Evolutionary conservation across 1,140 invertebrate species (phyloP).

Genomic region (Euschistus heros): DNA sequence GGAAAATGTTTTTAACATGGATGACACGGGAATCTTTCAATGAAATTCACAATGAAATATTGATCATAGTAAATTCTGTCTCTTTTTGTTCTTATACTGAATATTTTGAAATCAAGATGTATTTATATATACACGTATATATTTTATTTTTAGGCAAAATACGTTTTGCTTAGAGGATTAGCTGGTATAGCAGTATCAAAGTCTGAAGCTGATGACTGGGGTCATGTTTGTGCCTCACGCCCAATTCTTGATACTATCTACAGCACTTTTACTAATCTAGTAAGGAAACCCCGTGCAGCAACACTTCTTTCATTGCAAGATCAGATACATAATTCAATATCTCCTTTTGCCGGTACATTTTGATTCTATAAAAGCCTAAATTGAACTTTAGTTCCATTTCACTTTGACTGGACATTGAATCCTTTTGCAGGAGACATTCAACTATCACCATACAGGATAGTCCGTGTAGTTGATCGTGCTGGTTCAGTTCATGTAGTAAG

Average conservation of each 20-base stretch:
- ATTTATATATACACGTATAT: no score
- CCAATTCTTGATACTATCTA: slow-evolving; percentile 29
- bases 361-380: no score
- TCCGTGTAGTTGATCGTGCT: slow-evolving; percentile 57
- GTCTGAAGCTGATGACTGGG: slow-evolving; percentile 35
- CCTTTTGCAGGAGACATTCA: slow-evolving; percentile 42
- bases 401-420: background rate
- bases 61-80: no score
- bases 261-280: slow-evolving; percentile 37
- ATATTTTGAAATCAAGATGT: no score
- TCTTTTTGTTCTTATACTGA: no score
- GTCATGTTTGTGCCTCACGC: slow-evolving; percentile 21
- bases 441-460: slow-evolving; percentile 58
- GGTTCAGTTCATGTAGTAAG: slow-evolving; percentile 57
- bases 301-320: slow-evolving; percentile 35
- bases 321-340: slow-evolving; percentile 31
- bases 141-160: slow-evolving; percentile 42
- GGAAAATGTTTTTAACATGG: no score
- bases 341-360: slow-evolving; percentile 25
- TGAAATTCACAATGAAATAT: no score
- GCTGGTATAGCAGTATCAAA: slow-evolving; percentile 41
- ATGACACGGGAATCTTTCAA: no score
- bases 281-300: slow-evolving; percentile 40
- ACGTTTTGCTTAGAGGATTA: slow-evolving; percentile 43
- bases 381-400: no score